Evolutionary conservation across 2,888 invertebrate species (phyloP).

Genomic region (Carabus problematicus): DNA sequence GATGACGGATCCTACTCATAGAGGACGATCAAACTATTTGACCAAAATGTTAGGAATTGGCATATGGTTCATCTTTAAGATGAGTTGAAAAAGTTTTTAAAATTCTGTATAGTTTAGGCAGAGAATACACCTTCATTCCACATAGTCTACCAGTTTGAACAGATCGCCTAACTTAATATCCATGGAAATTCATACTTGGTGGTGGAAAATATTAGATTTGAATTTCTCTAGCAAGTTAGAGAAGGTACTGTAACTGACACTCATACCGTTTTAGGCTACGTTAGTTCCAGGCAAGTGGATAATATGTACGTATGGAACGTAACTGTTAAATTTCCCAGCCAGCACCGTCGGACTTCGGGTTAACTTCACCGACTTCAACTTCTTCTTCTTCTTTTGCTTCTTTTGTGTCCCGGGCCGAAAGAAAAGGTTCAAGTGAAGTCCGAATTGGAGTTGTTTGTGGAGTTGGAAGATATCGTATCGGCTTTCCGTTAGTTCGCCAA

Average conservation of each 20-base stretch:
- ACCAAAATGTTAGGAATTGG: too few relatives aligned
- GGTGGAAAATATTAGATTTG: constrained; percentile 31
- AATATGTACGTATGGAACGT: constrained; percentile 20
- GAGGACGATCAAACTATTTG: too few relatives aligned
- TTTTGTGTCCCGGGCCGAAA: constrained; percentile 27
- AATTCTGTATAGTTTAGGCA: too few relatives aligned
- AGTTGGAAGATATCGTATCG: constrained; percentile 37
- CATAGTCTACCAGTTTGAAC: too few relatives aligned
- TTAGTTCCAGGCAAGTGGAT: constrained; percentile 16
- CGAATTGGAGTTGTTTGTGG: constrained; percentile 37
- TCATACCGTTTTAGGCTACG: background rate
- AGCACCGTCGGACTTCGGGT: constrained; percentile 5
- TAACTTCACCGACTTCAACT: too few relatives aligned
- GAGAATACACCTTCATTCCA: too few relatives aligned
- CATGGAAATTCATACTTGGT: too few relatives aligned
- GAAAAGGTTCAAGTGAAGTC: constrained; percentile 39
- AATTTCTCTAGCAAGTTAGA: constrained; percentile 5
- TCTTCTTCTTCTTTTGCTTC: constrained; percentile 17
- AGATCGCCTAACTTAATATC: too few relatives aligned
- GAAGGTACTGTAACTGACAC: background rate
- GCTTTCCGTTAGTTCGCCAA: constrained; percentile 16
- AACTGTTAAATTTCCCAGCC: constrained; percentile 22
- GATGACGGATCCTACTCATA: too few relatives aligned
- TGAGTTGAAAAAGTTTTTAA: too few relatives aligned
- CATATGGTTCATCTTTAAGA: too few relatives aligned